Conservation (phyloP, 2,888 invertebrate genomes). For the Psylliodes chrysocephalus region DNA sequence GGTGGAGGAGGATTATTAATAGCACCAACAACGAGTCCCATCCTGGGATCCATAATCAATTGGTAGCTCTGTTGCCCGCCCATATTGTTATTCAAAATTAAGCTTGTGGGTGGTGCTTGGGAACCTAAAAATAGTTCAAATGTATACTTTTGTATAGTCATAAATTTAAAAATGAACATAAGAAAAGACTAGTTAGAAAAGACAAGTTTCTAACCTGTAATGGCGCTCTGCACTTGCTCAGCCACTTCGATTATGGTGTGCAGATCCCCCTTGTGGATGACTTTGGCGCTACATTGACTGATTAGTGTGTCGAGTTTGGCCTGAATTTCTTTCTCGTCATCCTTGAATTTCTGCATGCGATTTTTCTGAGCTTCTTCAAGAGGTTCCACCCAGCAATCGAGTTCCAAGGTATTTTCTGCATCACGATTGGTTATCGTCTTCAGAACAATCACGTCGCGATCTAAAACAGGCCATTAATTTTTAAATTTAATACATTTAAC, state of each 20-base stretch:
- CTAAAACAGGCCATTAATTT: too few species aligned
- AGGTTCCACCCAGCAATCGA: slow-evolving; percentile 80
- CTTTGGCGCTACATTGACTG: slow-evolving; percentile 70
- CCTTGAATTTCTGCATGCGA: slow-evolving; percentile 70
- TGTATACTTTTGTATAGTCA: too few species aligned
- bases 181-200: too few species aligned
- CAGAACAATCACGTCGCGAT: slow-evolving; percentile 60
- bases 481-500: too few species aligned
- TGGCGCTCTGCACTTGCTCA: slow-evolving; percentile 49
- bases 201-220: slow-evolving; percentile 32
- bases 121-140: slow-evolving; percentile 36
- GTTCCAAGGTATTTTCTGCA: slow-evolving; percentile 65
- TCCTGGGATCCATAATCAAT: slow-evolving; percentile 66
- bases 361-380: slow-evolving; percentile 66
- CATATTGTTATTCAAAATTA: slow-evolving; percentile 43
- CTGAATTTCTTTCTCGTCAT: slow-evolving; percentile 74
- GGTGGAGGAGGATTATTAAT: slow-evolving; percentile 28
- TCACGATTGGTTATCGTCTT: slow-evolving; percentile 55
- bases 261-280: slow-evolving; percentile 74
- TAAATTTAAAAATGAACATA: too few species aligned
- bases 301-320: slow-evolving; percentile 60
- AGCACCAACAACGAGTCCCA: slow-evolving; percentile 48
- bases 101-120: slow-evolving; percentile 34
- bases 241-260: slow-evolving; percentile 72
- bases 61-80: slow-evolving; percentile 56